phyloP scores from a whole-genome alignment of 2,797 vertebrate species.

The Bradypodion ventrale region DNA sequence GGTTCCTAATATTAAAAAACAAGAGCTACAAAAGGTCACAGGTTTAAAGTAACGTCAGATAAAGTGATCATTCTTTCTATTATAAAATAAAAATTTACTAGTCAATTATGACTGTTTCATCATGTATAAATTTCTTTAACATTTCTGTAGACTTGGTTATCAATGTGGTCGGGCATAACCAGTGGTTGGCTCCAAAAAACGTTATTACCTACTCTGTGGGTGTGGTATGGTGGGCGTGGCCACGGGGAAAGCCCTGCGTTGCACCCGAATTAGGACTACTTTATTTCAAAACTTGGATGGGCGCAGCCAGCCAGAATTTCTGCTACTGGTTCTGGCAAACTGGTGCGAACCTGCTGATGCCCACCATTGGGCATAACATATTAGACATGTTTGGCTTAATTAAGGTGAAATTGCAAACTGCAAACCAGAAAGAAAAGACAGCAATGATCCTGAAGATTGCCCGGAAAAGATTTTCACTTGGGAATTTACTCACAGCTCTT shows the following conservation, averaged over 20 bases:
- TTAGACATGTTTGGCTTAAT: not conserved
- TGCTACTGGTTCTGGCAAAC: too few relatives aligned
- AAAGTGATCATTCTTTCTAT: not conserved
- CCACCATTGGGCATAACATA: not conserved
- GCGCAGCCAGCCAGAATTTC: too few relatives aligned
- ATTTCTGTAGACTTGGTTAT: not conserved
- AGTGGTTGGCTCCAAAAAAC: too few relatives aligned
- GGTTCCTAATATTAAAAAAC: too few relatives aligned
- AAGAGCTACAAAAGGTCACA: too few relatives aligned
- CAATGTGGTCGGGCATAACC: not conserved
- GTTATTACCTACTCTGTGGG: too few relatives aligned
- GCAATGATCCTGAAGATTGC: not conserved
- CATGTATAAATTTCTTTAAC: not conserved
- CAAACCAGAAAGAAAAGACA: not conserved
- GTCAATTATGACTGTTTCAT: not conserved
- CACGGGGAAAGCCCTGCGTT: too few relatives aligned
- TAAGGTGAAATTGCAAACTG: not conserved
- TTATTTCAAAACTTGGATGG: too few relatives aligned
- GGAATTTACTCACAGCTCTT: not conserved
- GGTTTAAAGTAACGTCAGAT: too few relatives aligned
- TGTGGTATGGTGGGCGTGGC: too few relatives aligned
- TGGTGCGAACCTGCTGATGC: too few relatives aligned
- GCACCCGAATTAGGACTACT: too few relatives aligned
- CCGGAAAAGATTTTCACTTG: not conserved
- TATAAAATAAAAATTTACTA: not conserved